Evolutionary conservation across 2,888 invertebrate genomes (phyloP).

Genomic region (Microctonus brassicae): DNA sequence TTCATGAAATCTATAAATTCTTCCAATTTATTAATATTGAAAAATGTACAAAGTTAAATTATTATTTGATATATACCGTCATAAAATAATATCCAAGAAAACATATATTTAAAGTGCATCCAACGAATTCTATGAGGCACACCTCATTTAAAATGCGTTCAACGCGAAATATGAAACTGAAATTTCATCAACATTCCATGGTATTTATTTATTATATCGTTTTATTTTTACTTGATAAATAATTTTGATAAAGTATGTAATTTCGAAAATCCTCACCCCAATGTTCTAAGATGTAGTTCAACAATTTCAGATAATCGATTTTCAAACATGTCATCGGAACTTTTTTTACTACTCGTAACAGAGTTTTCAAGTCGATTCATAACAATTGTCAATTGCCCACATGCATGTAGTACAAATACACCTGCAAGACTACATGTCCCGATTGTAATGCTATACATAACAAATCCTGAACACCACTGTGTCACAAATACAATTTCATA

Average conservation of each 20-base stretch:
- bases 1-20: no score
- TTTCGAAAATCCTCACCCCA: conserved; percentile 46
- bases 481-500: conserved; percentile 58
- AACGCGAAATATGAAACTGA: conserved; percentile 56
- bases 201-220: not conserved
- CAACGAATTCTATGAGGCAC: conserved; percentile 60
- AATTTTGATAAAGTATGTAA: not conserved
- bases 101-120: conserved; percentile 63
- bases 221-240: not conserved
- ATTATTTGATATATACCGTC: conserved; percentile 49
- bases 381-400: conserved; percentile 60
- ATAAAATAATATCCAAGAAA: conserved; percentile 62
- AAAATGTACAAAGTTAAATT: not conserved
- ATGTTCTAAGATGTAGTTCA: conserved; percentile 53
- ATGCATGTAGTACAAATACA: conserved; percentile 59
- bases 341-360: conserved; percentile 37
- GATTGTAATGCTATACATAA: conserved; percentile 57
- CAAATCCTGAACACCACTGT: conserved; percentile 56
- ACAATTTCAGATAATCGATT: conserved; percentile 50
- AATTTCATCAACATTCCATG: conserved; percentile 18
- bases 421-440: conserved; percentile 58
- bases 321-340: not conserved
- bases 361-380: conserved; percentile 45
- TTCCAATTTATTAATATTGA: no score
- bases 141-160: conserved; percentile 57